Base-by-base conservation (phyloP, 1,140 invertebrate species). In the Vanessa atalanta region DNA sequence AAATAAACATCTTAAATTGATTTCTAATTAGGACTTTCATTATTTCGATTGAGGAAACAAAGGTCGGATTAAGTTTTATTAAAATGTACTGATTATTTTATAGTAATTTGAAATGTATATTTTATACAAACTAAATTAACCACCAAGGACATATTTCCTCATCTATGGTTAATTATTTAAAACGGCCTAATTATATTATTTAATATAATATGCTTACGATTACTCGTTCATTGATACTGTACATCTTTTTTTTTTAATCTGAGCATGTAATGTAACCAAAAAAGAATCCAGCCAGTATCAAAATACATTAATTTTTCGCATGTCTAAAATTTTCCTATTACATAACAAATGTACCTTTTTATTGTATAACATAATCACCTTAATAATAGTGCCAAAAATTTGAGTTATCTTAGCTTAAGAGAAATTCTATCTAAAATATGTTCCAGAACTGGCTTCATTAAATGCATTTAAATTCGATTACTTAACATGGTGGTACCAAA, bases 81-180 rank as follows among this genome's bases (percentile, higher is more conserved):
- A 84, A 87, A 90, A 89, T 90, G 90, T 90, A 90, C 90, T 92
- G 90, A 92, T 92, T 92, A 92, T 88, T 88, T 90, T 88, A 81
- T 87, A 90, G 85, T 84, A 79, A 84, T 86, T 88, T 77, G 79
- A 83, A 83, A 80, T 88, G 86, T 89, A 89, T 91, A 89, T 89
- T 86, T 84, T 90, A 86, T 89, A 87, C 82, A 81, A 84, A 82
- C 66, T 79, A 79, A 77, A 71, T 81, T 77, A 73, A 89, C 86
- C 87, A 90, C 87, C 79, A 73, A 82, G 78, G 79, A 72, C 79
- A 81, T 83, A 80, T 80, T 76, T 75, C 86, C 88, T 91, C 88
- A 87, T 88, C 87, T 90, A 90, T 90, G 84, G 84, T 78, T 23
- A 71, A 51, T 69, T 65, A 55, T 61, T 71, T 11, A 11, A 16